These are phyloP conservation scores for Sphyrna mokarran DNA, from an alignment of 2,113 vertebrate species.

Conservation along the genomic window DNA sequence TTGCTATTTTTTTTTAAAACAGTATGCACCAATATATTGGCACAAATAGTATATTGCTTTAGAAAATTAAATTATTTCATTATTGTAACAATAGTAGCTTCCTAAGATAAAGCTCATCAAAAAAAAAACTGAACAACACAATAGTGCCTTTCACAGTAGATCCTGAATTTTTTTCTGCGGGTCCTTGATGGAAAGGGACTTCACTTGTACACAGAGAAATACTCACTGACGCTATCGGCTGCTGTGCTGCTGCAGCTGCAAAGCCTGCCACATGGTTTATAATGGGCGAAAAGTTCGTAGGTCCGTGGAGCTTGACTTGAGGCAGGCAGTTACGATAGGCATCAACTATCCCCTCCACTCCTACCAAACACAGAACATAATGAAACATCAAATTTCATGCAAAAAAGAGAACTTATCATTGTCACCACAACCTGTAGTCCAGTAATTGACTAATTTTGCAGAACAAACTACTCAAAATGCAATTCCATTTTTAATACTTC, in stretches of 20 bases:
- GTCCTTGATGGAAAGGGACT: background rate
- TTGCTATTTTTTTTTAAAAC: background rate
- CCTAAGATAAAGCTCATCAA: background rate
- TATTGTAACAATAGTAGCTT: background rate
- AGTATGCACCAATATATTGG: background rate
- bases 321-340: constrained; percentile 88
- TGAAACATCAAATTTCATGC: background rate
- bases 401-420: background rate
- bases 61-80: background rate
- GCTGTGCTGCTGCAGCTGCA: constrained; percentile 76
- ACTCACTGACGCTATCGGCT: constrained; percentile 85
- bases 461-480: background rate
- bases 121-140: background rate
- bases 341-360: constrained; percentile 82
- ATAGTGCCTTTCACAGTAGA: background rate
- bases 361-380: constrained; percentile 48
- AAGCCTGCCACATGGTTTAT: constrained; percentile 85
- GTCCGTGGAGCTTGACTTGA: constrained; percentile 89
- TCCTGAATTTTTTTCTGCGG: background rate
- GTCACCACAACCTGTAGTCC: background rate
- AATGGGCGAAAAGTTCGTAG: constrained; percentile 96
- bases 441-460: background rate
- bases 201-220: background rate
- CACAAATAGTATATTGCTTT: background rate
- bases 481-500: background rate